phyloP scores from a whole-genome alignment of 2,888 invertebrate species.

The Chrysotoxum bicinctum region DNA sequence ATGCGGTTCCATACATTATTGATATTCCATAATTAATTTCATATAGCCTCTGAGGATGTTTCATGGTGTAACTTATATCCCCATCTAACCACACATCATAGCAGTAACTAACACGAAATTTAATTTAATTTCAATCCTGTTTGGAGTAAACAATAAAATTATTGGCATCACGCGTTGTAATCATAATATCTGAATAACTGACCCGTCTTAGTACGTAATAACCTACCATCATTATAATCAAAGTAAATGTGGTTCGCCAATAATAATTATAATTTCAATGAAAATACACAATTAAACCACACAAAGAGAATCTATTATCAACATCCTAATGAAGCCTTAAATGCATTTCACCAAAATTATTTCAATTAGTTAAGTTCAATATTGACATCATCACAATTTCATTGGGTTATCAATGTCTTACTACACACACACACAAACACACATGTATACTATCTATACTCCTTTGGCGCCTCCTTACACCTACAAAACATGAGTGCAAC shows the following conservation, averaged over 20 bases:
- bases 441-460: background rate
- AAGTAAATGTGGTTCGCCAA: background rate
- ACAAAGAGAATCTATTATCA: conserved; percentile 59
- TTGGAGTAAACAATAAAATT: conserved; percentile 7
- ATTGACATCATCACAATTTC: background rate
- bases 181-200: background rate
- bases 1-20: no score
- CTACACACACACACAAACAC: no score
- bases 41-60: background rate
- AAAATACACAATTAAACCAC: conserved; percentile 54
- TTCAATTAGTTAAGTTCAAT: conserved; percentile 30
- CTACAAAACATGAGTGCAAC: background rate
- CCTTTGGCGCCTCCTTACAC: background rate
- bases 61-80: background rate
- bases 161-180: background rate
- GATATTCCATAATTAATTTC: background rate
- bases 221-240: background rate
- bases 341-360: conserved; percentile 28
- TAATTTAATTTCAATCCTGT: background rate
- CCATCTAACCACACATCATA: background rate
- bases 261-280: conserved; percentile 5
- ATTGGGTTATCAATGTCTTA: background rate
- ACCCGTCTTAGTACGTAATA: background rate
- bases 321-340: conserved; percentile 31
- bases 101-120: background rate